Evolutionary conservation across 2,113 vertebrate genomes (phyloP).

Genomic region (Pantherophis guttatus): DNA sequence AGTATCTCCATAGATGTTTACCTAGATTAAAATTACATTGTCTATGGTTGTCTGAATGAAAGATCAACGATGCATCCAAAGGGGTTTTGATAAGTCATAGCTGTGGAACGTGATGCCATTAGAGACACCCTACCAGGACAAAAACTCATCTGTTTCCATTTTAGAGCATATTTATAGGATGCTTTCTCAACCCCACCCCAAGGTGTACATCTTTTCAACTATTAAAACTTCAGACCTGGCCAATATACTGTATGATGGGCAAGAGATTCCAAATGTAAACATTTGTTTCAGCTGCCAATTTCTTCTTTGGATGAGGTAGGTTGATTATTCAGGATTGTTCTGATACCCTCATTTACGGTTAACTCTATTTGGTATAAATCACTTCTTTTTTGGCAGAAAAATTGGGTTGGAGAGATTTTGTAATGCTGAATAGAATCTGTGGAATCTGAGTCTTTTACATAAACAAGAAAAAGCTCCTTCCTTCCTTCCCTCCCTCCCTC

Average conservation of each 20-base stretch:
- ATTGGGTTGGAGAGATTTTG: background rate
- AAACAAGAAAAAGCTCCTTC: conserved; percentile 20
- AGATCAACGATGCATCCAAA: background rate
- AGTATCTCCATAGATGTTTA: too few relatives aligned
- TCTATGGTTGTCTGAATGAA: background rate
- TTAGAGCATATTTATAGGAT: background rate
- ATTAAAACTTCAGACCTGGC: background rate
- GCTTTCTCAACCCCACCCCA: too few relatives aligned
- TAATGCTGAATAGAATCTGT: conserved; percentile 15
- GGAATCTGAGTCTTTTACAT: conserved; percentile 33
- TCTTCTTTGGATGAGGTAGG: background rate
- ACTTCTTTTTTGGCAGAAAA: background rate
- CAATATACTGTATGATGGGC: background rate
- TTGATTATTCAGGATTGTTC: background rate
- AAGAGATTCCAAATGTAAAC: background rate
- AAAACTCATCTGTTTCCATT: background rate
- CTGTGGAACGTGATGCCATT: background rate
- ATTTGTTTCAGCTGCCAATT: background rate
- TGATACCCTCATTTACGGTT: background rate
- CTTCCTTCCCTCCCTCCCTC: too few relatives aligned
- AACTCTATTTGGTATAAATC: conserved; percentile 1
- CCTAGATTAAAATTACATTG: background rate
- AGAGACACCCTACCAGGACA: background rate
- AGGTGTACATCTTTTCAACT: background rate
- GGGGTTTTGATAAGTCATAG: background rate